Conservation (phyloP, 2,113 vertebrate genomes). For the Hippocampus zosterae region DNA sequence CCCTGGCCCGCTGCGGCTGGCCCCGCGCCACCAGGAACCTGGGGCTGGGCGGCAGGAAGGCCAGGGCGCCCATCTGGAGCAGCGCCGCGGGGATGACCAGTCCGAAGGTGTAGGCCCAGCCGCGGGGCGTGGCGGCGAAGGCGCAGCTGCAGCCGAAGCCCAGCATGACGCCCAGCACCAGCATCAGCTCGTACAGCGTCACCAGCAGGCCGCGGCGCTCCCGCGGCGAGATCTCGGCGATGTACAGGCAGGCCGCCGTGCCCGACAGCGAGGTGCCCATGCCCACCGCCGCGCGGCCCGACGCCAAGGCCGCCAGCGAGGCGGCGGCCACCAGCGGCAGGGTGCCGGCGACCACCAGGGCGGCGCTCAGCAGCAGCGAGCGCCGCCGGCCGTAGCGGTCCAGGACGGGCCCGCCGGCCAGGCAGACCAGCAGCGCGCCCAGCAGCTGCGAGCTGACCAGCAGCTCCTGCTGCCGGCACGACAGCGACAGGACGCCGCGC, state of each 20-base stretch:
- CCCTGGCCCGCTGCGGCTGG: conserved; percentile 75
- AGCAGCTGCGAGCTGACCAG: conserved; percentile 86
- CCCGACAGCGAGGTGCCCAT: conserved; percentile 88
- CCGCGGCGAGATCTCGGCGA: conserved; percentile 88
- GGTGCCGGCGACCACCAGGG: conserved; percentile 79
- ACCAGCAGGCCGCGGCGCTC: conserved; percentile 86
- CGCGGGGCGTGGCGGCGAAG: conserved; percentile 74
- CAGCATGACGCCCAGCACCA: conserved; percentile 85
- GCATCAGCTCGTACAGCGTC: conserved; percentile 89
- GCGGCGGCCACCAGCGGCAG: conserved; percentile 70
- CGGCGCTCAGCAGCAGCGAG: conserved; percentile 81
- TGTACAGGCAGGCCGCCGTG: conserved; percentile 87
- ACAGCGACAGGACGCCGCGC: conserved; percentile 74
- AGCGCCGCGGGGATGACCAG: conserved; percentile 82
- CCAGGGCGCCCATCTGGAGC: conserved; percentile 79
- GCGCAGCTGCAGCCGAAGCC: conserved; percentile 88
- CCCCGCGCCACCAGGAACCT: conserved; percentile 86
- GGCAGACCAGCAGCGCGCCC: conserved; percentile 84
- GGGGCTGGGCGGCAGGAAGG: conserved; percentile 89
- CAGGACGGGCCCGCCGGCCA: conserved; percentile 82
- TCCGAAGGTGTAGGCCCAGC: conserved; percentile 90
- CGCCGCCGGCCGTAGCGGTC: conserved; percentile 85
- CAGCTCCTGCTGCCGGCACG: conserved; percentile 86
- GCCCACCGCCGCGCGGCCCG: conserved; percentile 82
- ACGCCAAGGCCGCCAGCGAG: conserved; percentile 74